Base-by-base conservation (phyloP, 1,140 invertebrate species). In the Hyposmocoma kahamanoa region DNA sequence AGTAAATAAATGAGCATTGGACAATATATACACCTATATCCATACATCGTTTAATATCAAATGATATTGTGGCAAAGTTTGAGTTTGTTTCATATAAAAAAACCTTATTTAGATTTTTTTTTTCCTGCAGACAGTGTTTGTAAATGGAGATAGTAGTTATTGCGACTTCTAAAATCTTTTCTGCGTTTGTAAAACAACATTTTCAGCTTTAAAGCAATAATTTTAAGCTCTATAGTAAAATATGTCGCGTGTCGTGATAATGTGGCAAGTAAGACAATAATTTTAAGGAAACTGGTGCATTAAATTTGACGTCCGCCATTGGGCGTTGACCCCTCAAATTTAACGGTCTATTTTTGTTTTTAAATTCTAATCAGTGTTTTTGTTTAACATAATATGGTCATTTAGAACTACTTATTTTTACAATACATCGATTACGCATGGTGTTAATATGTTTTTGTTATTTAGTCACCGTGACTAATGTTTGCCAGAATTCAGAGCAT, bases 231-330 rank as follows among this genome's bases (percentile, higher is more conserved):
- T 26, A 26, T 6, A 11, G 5, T 26, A 26, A 26, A 26, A 26
- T 26, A n/a, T n/a, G n/a, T 26, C 24, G 24, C 5, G 24, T 26
- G 24, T 6, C 24, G 5, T 5, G 11, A 26, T 6, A 26, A 26
- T 26, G 24, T 26, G n/a, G n/a, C n/a, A n/a, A n/a, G n/a, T n/a
- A 36, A 36, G 24, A 49, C 34, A 50, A 54, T 61, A 60, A 22
- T 30, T 50, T 62, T 56, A 46, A 60, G 42, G 13, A 64, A 77
- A 77, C 63, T 77, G 66, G 67, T 75, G 73, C 73, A 75, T 73
- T 73, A 59, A 73, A 75, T 61, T 49, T 43, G 39, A 28, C 56
- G 55, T 61, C 51, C 22, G 60, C 44, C 36, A 56, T 56, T 59
- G 68, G 66, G 32, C 68, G 47, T 72, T 69, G 65, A 69, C 64